These are phyloP conservation scores for Neogale vison DNA, from an alignment of 2,113 vertebrate genomes.

Conservation along the genomic window DNA sequence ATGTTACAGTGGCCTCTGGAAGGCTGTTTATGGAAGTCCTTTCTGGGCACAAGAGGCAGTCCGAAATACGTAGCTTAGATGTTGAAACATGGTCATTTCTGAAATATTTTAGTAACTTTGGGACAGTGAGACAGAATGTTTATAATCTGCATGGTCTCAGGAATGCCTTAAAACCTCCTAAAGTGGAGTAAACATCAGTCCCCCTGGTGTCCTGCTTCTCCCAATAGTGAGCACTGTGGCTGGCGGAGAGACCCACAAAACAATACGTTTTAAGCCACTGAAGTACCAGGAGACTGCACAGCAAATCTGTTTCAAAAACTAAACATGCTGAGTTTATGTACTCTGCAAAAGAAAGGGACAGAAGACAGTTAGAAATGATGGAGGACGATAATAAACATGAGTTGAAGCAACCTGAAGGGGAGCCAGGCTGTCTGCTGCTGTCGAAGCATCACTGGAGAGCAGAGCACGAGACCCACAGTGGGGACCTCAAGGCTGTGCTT, in stretches of 20 bases:
- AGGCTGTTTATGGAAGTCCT: background rate
- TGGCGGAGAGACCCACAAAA: background rate
- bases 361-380: background rate
- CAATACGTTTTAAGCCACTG: background rate
- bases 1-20: background rate
- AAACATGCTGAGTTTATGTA: background rate
- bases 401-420: background rate
- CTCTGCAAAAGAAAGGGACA: background rate
- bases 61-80: background rate
- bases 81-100: background rate
- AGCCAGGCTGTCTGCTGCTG: background rate
- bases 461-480: background rate
- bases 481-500: background rate
- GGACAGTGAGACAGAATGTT: background rate
- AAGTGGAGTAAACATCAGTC: background rate
- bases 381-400: background rate
- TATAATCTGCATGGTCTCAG: background rate
- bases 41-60: background rate
- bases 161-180: background rate
- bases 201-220: background rate
- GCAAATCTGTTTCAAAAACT: background rate
- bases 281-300: background rate
- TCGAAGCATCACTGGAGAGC: background rate
- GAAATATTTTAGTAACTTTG: constrained; percentile 16
- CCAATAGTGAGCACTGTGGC: background rate